Conservation (phyloP, 2,888 invertebrate genomes). For the Cryptosula pallasiana region DNA sequence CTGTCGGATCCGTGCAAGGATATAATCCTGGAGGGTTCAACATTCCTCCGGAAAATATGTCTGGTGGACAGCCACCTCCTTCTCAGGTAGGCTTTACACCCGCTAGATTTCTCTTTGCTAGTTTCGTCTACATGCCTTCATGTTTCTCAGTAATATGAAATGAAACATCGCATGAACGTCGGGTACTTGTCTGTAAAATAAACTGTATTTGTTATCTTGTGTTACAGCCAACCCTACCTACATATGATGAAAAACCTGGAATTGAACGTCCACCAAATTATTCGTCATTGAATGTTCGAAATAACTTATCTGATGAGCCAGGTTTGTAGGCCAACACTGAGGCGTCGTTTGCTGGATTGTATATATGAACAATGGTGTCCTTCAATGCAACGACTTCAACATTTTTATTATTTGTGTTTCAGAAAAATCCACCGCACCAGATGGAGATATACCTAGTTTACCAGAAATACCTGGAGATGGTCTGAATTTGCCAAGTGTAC, state of each 20-base stretch:
- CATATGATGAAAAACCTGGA: background rate
- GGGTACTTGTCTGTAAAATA: too few species aligned
- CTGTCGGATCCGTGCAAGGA: background rate
- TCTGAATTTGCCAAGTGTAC: slow-evolving; percentile 18
- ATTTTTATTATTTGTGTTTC: background rate
- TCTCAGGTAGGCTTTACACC: too few species aligned
- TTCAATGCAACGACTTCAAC: too few species aligned
- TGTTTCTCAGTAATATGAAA: too few species aligned
- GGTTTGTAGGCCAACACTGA: background rate
- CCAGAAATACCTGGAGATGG: slow-evolving; percentile 21
- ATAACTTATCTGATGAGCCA: slow-evolving; percentile 1
- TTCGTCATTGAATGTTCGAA: slow-evolving; percentile 5
- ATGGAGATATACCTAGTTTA: slow-evolving; percentile 15
- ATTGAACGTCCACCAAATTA: background rate
- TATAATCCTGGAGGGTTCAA: slow-evolving; percentile 7
- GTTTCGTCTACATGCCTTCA: too few species aligned
- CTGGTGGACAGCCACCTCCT: background rate
- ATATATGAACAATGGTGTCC: too few species aligned
- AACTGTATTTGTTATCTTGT: too few species aligned
- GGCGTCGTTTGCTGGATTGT: background rate
- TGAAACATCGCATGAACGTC: too few species aligned
- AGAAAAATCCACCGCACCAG: background rate
- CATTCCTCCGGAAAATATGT: slow-evolving; percentile 1
- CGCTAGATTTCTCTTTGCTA: too few species aligned
- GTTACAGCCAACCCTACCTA: background rate